Evolutionary conservation across 1,140 invertebrate species (phyloP).

Genomic region (Stratiolaelaps scimitus): DNA sequence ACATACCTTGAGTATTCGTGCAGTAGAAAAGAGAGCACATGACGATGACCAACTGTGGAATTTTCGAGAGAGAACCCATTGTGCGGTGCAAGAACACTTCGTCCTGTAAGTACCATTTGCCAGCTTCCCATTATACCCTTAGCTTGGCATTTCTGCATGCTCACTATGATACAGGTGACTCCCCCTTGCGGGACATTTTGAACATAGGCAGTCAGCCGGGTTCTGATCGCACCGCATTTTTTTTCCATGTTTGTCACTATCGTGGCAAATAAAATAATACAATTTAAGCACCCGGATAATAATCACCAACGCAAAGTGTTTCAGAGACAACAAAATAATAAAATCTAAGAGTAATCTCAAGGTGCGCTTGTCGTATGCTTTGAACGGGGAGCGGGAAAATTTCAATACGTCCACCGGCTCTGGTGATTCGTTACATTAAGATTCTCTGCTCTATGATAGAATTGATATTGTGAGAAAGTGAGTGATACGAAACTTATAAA

Average conservation of each 20-base stretch:
- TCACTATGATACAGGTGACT: too few relatives aligned
- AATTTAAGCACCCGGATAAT: too few relatives aligned
- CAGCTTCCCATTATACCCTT: too few relatives aligned
- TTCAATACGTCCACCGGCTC: too few relatives aligned
- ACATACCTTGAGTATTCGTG: not conserved
- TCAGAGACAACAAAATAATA: conserved; percentile 29
- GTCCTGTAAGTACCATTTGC: too few relatives aligned
- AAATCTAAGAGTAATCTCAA: conserved; percentile 31
- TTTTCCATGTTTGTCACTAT: conserved; percentile 35
- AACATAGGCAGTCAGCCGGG: conserved; percentile 19
- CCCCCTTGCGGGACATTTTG: too few relatives aligned
- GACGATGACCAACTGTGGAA: not conserved
- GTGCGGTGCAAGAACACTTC: too few relatives aligned
- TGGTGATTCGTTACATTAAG: too few relatives aligned
- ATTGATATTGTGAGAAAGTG: too few relatives aligned
- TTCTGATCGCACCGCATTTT: conserved; percentile 34
- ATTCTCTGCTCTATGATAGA: conserved; percentile 43
- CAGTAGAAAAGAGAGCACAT: not conserved
- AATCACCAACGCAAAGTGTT: not conserved
- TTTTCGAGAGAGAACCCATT: too few relatives aligned
- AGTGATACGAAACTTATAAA: too few relatives aligned
- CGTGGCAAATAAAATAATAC: not conserved
- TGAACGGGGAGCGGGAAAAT: not conserved
- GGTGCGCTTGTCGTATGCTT: conserved; percentile 32
- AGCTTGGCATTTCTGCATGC: too few relatives aligned